Evolutionary conservation across 2,113 vertebrate species (phyloP).

Genomic region (Sula dactylatra): DNA sequence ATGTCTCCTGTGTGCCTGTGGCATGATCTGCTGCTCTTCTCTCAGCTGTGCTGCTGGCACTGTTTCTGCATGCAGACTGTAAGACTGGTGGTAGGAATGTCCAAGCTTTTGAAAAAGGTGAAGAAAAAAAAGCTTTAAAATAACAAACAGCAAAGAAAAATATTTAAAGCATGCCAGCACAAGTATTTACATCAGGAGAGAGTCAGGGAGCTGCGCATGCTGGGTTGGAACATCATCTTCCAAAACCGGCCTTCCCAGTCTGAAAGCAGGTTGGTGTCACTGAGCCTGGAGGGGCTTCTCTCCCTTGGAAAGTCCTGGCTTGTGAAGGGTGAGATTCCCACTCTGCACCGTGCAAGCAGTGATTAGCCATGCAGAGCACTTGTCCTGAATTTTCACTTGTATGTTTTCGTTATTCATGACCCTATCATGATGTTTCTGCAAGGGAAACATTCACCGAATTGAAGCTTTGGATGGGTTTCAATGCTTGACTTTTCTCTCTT

Average conservation of each 20-base stretch:
- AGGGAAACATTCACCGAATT: background rate
- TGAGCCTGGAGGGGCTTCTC: background rate
- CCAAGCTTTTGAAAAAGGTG: background rate
- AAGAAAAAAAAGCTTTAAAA: background rate
- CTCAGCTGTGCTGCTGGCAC: background rate
- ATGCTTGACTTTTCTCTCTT: background rate
- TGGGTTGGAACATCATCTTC: background rate
- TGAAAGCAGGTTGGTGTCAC: background rate
- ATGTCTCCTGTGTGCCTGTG: background rate
- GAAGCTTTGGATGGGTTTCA: background rate
- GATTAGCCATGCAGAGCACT: background rate
- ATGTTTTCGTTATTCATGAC: background rate
- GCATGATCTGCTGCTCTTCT: background rate
- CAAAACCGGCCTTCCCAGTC: background rate
- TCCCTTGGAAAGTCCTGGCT: background rate
- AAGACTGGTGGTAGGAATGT: background rate
- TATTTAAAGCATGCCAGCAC: background rate
- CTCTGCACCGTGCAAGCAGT: fast-evolving
- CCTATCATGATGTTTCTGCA: background rate
- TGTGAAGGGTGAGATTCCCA: background rate
- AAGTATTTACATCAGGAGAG: background rate
- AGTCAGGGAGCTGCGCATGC: background rate
- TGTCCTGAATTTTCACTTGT: background rate
- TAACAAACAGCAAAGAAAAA: background rate
- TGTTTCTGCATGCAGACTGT: background rate